These are phyloP conservation scores for Acromyrmex heyeri DNA, from an alignment of 1,140 invertebrate genomes.

Conservation along the genomic window DNA sequence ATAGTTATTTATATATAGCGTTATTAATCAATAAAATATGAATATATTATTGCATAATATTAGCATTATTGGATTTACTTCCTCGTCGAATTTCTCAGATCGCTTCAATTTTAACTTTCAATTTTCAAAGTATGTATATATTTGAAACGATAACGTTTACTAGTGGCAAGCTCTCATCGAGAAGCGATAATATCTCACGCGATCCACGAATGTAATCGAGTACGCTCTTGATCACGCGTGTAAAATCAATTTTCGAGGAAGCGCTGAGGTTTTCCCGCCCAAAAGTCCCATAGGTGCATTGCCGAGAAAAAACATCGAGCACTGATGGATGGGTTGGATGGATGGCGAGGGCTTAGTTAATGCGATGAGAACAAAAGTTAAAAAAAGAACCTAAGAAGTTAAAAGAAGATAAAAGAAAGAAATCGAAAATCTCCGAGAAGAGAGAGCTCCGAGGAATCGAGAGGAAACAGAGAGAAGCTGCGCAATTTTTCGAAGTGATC, in stretches of 20 bases:
- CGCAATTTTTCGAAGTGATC: slow-evolving; percentile 4
- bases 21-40: slow-evolving; percentile 20
- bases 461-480: slow-evolving; percentile 39
- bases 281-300: slow-evolving; percentile 80
- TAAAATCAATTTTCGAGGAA: slow-evolving; percentile 32
- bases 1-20: neutral
- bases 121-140: neutral
- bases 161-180: neutral
- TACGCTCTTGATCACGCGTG: slow-evolving; percentile 10
- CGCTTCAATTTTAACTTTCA: slow-evolving; percentile 7
- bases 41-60: slow-evolving; percentile 4
- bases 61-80: neutral
- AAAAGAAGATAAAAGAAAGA: neutral
- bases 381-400: slow-evolving; percentile 3
- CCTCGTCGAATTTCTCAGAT: slow-evolving; percentile 19
- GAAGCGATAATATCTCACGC: slow-evolving; percentile 23
- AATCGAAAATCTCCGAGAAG: neutral
- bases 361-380: slow-evolving; percentile 51
- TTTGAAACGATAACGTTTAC: slow-evolving; percentile 10
- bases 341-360: slow-evolving; percentile 82
- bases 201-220: neutral
- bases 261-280: neutral
- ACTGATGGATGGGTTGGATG: slow-evolving; percentile 77
- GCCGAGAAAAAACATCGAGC: slow-evolving; percentile 76
- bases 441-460: slow-evolving; percentile 17